phyloP scores from a whole-genome alignment of 2,888 invertebrate genomes.

The Eutolmus rufibarbis region DNA sequence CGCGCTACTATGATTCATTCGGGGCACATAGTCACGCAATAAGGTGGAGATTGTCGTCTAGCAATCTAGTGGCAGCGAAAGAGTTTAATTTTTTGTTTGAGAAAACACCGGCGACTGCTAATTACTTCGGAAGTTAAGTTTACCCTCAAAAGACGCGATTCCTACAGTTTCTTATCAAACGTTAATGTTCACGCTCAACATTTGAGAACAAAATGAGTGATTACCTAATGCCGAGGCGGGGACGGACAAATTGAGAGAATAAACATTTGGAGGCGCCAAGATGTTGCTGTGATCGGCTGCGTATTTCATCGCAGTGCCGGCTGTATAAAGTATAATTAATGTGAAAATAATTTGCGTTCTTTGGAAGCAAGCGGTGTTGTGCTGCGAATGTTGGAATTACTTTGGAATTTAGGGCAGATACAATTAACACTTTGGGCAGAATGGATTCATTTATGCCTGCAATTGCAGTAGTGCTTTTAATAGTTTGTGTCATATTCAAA shows the following conservation, averaged over 20 bases:
- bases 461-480: conserved; percentile 5
- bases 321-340: not conserved
- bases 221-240: not conserved
- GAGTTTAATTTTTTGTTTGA: not conserved
- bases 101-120: not conserved
- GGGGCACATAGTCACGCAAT: not conserved
- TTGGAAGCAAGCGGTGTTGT: not conserved
- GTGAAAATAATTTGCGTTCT: not conserved
- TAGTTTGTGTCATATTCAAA: conserved; percentile 44
- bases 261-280: not conserved
- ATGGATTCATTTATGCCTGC: not conserved
- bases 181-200: not conserved
- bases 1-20: not conserved
- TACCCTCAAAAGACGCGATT: not conserved
- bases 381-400: not conserved
- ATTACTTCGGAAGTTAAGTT: not conserved
- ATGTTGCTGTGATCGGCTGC: not conserved
- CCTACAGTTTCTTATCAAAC: not conserved
- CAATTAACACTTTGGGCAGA: not conserved
- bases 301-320: not conserved
- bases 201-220: not conserved
- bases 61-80: not conserved
- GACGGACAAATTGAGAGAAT: not conserved
- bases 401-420: not conserved
- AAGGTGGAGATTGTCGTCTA: not conserved